These are phyloP conservation scores for Euclidia mi DNA, from an alignment of 2,888 invertebrate genomes.

Conservation along the genomic window DNA sequence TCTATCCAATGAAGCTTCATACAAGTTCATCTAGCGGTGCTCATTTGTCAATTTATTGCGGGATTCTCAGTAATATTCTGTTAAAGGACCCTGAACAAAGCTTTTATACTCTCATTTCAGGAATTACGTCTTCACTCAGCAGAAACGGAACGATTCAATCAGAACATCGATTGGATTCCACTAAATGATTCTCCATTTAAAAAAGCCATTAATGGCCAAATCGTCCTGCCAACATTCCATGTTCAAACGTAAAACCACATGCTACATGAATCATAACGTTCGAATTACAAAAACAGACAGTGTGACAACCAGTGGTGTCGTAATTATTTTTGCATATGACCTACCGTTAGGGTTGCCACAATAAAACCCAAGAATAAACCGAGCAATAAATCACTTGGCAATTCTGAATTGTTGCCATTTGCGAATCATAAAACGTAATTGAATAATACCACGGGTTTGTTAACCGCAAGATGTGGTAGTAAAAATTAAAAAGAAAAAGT, in stretches of 20 bases:
- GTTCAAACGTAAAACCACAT: conserved; percentile 40
- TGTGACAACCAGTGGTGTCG: conserved; percentile 26
- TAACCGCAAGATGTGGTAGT: conserved; percentile 62
- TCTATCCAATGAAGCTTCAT: too few relatives aligned
- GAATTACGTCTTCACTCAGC: conserved; percentile 9
- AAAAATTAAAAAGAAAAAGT: conserved; percentile 67
- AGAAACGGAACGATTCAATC: conserved; percentile 10
- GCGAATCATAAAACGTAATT: conserved; percentile 81
- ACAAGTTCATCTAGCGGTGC: too few relatives aligned
- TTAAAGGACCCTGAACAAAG: neutral
- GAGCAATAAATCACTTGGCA: conserved; percentile 80
- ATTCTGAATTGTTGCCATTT: conserved; percentile 76
- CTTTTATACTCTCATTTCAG: conserved; percentile 1
- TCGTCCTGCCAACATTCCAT: conserved; percentile 13
- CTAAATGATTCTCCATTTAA: conserved; percentile 18
- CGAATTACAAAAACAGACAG: conserved; percentile 42
- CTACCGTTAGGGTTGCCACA: conserved; percentile 65
- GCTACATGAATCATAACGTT: conserved; percentile 41
- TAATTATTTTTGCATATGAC: conserved; percentile 47
- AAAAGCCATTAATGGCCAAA: conserved; percentile 15
- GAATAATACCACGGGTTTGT: conserved; percentile 71
- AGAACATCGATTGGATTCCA: conserved; percentile 13
- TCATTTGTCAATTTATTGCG: too few relatives aligned
- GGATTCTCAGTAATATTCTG: too few relatives aligned
- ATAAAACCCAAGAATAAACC: conserved; percentile 75